Conservation (phyloP, 1,140 invertebrate genomes). For the Drosophila kanapiae region DNA sequence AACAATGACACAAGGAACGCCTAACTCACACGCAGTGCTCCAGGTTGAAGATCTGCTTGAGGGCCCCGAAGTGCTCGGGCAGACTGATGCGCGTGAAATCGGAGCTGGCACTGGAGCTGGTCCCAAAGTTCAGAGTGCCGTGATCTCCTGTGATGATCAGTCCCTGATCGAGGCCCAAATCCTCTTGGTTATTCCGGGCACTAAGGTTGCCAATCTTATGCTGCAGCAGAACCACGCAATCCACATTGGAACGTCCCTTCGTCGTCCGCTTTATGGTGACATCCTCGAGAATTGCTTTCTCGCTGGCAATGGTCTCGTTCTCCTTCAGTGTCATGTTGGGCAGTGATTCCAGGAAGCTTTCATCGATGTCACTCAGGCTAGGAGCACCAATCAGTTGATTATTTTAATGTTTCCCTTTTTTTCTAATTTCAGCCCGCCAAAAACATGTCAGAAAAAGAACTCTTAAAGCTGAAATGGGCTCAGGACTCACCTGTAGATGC, state of each 20-base stretch:
- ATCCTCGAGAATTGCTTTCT: constrained; percentile 64
- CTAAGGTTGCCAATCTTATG: constrained; percentile 11
- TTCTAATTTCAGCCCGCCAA: neutral
- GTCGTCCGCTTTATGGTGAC: constrained; percentile 57
- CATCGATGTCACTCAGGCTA: constrained; percentile 76
- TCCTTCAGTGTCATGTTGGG: constrained; percentile 51
- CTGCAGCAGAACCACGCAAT: constrained; percentile 53
- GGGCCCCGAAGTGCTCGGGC: constrained; percentile 45
- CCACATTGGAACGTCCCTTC: constrained; percentile 41
- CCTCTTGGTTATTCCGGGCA: constrained; percentile 54
- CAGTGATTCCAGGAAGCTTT: constrained; percentile 51
- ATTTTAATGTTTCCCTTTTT: neutral
- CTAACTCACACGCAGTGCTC: constrained; percentile 72
- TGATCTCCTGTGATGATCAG: constrained; percentile 53
- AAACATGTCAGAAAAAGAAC: neutral
- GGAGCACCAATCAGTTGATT: neutral
- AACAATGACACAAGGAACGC: neutral
- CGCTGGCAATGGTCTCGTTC: constrained; percentile 56
- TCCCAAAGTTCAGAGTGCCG: constrained; percentile 41
- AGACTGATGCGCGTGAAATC: constrained; percentile 56
- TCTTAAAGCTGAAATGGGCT: neutral
- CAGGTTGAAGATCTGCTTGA: constrained; percentile 73
- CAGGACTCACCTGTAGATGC: constrained; percentile 65
- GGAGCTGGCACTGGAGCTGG: neutral
- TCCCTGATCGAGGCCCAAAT: neutral